Conservation (phyloP, 2,888 invertebrate species). For the Drosophila prolongata region DNA sequence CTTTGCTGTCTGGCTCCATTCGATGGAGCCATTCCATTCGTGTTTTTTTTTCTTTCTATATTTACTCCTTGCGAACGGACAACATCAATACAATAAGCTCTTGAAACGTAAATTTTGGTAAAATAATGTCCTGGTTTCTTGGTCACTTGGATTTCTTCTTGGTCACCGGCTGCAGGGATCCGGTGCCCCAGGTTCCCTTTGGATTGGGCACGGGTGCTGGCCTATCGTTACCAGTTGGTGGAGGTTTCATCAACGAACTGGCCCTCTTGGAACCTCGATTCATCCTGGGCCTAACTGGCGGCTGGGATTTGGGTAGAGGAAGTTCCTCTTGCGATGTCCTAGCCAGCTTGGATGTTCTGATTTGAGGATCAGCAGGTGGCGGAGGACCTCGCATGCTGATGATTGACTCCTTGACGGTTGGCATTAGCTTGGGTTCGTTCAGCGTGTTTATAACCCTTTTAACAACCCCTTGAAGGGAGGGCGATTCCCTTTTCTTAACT, state of each 20-base stretch:
- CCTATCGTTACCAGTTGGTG: slow-evolving; percentile 22
- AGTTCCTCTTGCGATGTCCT: neutral
- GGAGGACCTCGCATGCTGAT: neutral
- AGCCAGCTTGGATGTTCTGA: neutral
- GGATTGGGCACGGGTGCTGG: slow-evolving; percentile 29
- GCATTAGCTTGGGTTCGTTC: neutral
- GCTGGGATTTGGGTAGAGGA: slow-evolving; percentile 12
- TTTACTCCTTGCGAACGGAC: slow-evolving; percentile 18
- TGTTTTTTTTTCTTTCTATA: slow-evolving; percentile 5
- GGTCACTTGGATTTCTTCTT: slow-evolving; percentile 3
- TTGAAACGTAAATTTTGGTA: slow-evolving; percentile 50
- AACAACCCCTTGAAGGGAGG: neutral
- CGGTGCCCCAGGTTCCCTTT: slow-evolving; percentile 32
- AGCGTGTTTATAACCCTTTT: neutral
- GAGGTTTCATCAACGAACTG: neutral
- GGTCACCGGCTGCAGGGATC: slow-evolving; percentile 6
- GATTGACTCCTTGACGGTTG: neutral
- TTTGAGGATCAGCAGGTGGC: neutral
- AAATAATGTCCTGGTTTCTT: neutral
- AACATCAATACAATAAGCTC: slow-evolving; percentile 35
- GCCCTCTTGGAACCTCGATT: neutral
- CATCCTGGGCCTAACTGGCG: slow-evolving; percentile 5
- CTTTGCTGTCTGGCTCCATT: slow-evolving; percentile 47
- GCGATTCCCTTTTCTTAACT: neutral
- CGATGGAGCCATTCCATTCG: neutral